These are phyloP conservation scores for Thereva nobilitata DNA, from an alignment of 2,888 invertebrate genomes.

Conservation along the genomic window DNA sequence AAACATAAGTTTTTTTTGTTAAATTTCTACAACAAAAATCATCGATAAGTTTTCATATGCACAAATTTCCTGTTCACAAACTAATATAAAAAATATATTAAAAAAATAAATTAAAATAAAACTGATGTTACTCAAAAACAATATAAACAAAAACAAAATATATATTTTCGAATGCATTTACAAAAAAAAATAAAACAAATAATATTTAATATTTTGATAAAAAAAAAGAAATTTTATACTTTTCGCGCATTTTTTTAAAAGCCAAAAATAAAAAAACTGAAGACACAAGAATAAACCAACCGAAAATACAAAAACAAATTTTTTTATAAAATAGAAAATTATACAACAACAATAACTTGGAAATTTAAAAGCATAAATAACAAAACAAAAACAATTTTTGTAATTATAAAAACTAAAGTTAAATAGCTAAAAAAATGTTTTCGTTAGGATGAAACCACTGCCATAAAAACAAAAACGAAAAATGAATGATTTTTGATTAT, in stretches of 20 bases:
- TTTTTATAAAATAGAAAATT: neutral
- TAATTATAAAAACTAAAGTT: neutral
- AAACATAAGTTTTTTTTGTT: slow-evolving; percentile 27
- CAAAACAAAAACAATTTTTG: slow-evolving; percentile 10
- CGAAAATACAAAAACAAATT: neutral
- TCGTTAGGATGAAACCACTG: slow-evolving; percentile 18
- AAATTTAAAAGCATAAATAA: slow-evolving; percentile 1
- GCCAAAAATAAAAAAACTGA: neutral
- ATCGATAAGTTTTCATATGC: slow-evolving; percentile 12
- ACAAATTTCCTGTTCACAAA: slow-evolving; percentile 31
- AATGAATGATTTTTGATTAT: neutral
- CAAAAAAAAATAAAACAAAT: slow-evolving; percentile 12
- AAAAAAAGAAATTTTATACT: neutral
- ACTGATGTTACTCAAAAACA: slow-evolving; percentile 20
- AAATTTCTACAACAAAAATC: slow-evolving; percentile 19
- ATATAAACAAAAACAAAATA: slow-evolving; percentile 14
- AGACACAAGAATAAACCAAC: neutral
- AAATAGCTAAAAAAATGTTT: slow-evolving; percentile 7
- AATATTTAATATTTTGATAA: slow-evolving; percentile 28
- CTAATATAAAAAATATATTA: slow-evolving; percentile 23
- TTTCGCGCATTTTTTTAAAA: slow-evolving; percentile 22
- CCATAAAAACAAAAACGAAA: slow-evolving; percentile 10
- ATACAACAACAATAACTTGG: neutral
- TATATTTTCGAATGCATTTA: slow-evolving; percentile 32
- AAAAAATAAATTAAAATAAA: slow-evolving; percentile 14